These are phyloP conservation scores for Corynorhinus townsendii DNA, from an alignment of 2,113 vertebrate genomes.

Conservation along the genomic window DNA sequence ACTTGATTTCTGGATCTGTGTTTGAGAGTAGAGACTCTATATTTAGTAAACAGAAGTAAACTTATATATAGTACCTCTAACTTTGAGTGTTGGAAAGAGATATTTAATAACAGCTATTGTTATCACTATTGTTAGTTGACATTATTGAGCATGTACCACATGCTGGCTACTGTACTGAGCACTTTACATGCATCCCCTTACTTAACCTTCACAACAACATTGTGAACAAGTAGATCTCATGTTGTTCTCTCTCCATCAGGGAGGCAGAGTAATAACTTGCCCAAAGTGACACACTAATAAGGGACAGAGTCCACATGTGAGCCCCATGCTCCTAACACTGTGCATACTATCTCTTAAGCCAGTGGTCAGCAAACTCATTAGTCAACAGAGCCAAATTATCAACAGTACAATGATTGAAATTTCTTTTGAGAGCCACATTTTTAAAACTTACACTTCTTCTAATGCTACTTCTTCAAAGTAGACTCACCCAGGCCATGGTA, in stretches of 20 bases:
- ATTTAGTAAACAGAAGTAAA: conserved; percentile 15
- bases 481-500: too few species aligned
- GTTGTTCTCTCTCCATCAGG: conserved; percentile 29
- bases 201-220: conserved; percentile 35
- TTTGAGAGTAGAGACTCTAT: neutral
- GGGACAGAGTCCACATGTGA: neutral
- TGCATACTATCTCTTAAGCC: conserved; percentile 8
- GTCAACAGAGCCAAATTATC: too few species aligned
- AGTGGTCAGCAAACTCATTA: too few species aligned
- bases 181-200: conserved; percentile 34
- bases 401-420: too few species aligned
- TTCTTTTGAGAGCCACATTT: too few species aligned
- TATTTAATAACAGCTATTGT: neutral
- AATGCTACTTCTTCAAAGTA: too few species aligned
- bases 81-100: neutral
- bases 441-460: too few species aligned
- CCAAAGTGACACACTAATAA: conserved; percentile 30
- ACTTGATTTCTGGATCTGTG: neutral
- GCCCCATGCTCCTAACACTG: conserved; percentile 28
- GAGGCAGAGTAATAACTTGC: conserved; percentile 63
- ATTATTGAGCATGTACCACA: neutral
- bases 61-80: neutral
- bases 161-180: conserved; percentile 21
- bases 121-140: neutral
- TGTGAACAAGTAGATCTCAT: neutral